A percentile compares a stretch with the other conserved stretches of the same genome.
phyloP scores from a whole-genome alignment of 2,888 invertebrate genomes.

The Chymomyza fuscimana region DNA sequence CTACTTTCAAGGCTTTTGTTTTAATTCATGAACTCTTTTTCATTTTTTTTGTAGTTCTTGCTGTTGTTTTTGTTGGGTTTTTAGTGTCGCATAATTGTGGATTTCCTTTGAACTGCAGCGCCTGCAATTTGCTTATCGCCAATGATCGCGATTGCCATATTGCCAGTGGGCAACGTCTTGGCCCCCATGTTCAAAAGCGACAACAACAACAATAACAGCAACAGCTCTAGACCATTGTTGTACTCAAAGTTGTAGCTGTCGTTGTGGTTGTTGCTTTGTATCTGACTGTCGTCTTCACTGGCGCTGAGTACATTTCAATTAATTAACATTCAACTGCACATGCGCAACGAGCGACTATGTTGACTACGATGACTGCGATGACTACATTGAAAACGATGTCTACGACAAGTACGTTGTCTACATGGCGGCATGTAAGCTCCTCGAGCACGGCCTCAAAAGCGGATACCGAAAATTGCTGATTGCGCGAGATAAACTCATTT shows the following conservation, averaged over 20 bases:
- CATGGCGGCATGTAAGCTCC: conserved; percentile 2
- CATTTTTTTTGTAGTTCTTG: conserved; percentile 5
- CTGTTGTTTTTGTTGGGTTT: conserved; percentile 27
- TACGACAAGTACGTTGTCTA: conserved; percentile 16
- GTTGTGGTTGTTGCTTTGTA: conserved; percentile 26
- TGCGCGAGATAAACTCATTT: conserved; percentile 77
- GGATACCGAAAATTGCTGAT: conserved; percentile 78
- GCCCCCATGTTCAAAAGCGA: conserved; percentile 24
- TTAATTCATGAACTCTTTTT: conserved; percentile 13
- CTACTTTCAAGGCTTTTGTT: conserved; percentile 50
- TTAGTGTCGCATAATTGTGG: conserved; percentile 68
- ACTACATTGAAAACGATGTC: conserved; percentile 8
- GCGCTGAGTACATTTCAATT: conserved; percentile 70
- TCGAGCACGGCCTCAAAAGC: conserved; percentile 57
- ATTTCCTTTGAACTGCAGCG: conserved; percentile 76
- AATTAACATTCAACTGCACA: conserved; percentile 75
- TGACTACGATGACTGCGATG: conserved; percentile 30
- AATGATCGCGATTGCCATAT: conserved; percentile 69
- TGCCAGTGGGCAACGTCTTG: conserved; percentile 58
- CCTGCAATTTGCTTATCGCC: conserved; percentile 78
- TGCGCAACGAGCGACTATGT: conserved; percentile 50
- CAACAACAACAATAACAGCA: conserved; percentile 10
- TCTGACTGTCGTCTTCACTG: conserved; percentile 26
- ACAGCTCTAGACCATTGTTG: conserved; percentile 36
- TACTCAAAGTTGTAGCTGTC: conserved; percentile 19